Evolutionary conservation across 1,140 invertebrate species (phyloP).

Genomic region (Drosophila truncata): DNA sequence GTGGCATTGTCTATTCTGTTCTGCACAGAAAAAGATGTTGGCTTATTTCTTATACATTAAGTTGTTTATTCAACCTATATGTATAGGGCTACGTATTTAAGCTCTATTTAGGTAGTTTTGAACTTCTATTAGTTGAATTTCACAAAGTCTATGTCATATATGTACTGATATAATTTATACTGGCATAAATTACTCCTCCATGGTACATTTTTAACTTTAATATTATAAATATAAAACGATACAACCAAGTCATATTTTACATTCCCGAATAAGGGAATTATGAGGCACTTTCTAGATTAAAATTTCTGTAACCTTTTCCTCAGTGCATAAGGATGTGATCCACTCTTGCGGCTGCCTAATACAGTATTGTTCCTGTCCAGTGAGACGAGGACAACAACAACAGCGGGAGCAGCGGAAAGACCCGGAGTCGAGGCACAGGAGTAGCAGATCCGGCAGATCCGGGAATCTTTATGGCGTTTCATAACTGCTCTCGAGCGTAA

Average conservation of each 20-base stretch:
- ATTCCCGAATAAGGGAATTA: neutral
- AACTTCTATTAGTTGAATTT: too few relatives aligned
- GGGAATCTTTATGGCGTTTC: constrained; percentile 76
- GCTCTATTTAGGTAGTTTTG: neutral
- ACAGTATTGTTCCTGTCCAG: constrained; percentile 82
- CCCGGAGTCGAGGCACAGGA: constrained; percentile 12
- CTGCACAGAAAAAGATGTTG: neutral
- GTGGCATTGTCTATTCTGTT: constrained; percentile 46
- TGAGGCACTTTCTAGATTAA: neutral
- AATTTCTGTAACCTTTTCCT: neutral
- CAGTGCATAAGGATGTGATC: constrained; percentile 13
- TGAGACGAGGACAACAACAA: constrained; percentile 50
- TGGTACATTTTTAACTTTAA: neutral
- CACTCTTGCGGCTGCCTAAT: constrained; percentile 72
- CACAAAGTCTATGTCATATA: too few relatives aligned
- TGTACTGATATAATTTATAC: too few relatives aligned
- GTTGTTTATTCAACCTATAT: too few relatives aligned
- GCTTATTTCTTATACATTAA: neutral
- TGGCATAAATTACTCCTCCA: neutral
- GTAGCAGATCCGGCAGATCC: constrained; percentile 21
- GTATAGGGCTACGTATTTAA: neutral
- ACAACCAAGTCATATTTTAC: too few relatives aligned
- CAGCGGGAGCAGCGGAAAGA: constrained; percentile 28
- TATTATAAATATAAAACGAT: neutral
- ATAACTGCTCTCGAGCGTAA: constrained; percentile 83